Percentiles rank a stretch among this genome's conserved stretches.
These are phyloP conservation scores for Brienomyrus brachyistius DNA, from an alignment of 2,113 vertebrate genomes.

Conservation along the genomic window DNA sequence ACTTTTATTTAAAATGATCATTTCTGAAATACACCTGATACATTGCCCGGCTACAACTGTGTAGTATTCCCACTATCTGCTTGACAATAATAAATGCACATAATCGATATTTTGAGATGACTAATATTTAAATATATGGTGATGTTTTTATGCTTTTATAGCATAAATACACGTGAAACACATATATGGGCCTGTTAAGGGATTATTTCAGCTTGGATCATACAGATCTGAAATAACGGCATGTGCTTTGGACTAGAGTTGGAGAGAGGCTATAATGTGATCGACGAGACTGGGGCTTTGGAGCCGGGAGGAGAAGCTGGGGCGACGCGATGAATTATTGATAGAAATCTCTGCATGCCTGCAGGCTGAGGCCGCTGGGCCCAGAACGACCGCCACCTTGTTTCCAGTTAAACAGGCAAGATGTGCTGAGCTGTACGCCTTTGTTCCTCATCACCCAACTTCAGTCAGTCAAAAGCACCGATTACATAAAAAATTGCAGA, in stretches of 20 bases:
- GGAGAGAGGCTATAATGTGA: slow-evolving; percentile 66
- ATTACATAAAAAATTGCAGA: neutral
- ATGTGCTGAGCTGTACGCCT: slow-evolving; percentile 22
- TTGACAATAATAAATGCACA: neutral
- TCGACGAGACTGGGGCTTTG: slow-evolving; percentile 52
- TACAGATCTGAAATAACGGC: slow-evolving; percentile 35
- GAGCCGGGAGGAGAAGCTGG: slow-evolving; percentile 64
- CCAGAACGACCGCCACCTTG: slow-evolving; percentile 45
- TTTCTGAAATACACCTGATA: neutral
- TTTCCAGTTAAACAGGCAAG: slow-evolving; percentile 58
- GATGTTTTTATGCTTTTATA: neutral
- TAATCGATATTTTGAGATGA: neutral
- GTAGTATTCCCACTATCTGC: neutral
- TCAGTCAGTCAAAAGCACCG: neutral
- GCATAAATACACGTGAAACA: neutral
- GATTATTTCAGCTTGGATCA: neutral
- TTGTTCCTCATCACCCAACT: slow-evolving; percentile 16
- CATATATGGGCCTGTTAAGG: neutral
- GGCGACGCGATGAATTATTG: slow-evolving; percentile 64
- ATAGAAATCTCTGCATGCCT: slow-evolving; percentile 62
- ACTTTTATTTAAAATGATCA: neutral
- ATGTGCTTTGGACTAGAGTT: slow-evolving; percentile 22
- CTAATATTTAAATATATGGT: neutral
- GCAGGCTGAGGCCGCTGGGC: slow-evolving; percentile 28
- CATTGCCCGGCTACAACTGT: neutral